Percentiles rank a stretch among this genome's conserved stretches.
phyloP scores from a whole-genome alignment of 2,888 invertebrate species.

The Gari tellinella region DNA sequence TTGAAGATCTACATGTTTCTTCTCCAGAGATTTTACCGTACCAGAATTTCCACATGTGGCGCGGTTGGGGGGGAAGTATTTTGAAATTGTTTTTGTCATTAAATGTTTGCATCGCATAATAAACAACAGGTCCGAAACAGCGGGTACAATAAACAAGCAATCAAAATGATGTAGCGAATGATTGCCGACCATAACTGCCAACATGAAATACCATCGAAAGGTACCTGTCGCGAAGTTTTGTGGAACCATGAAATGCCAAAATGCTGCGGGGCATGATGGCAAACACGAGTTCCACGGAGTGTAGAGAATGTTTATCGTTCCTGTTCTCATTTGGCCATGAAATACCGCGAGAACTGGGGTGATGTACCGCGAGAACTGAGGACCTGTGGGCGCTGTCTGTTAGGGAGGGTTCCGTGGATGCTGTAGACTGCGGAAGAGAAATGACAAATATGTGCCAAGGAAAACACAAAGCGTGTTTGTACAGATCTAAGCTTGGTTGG shows the following conservation, averaged over 20 bases:
- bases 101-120: conserved; percentile 40
- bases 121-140: conserved; percentile 44
- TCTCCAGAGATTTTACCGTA: too few species aligned
- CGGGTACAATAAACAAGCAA: conserved; percentile 42
- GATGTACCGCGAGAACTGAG: too few species aligned
- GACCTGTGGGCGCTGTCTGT: too few species aligned
- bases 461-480: conserved; percentile 41
- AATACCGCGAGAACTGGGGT: too few species aligned
- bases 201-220: conserved; percentile 18
- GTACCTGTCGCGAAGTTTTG: conserved; percentile 31
- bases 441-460: conserved; percentile 49
- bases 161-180: conserved; percentile 41
- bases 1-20: too few species aligned
- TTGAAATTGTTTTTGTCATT: conserved; percentile 47
- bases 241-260: conserved; percentile 4
- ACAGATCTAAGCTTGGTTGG: conserved; percentile 27
- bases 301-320: conserved; percentile 19
- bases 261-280: too few species aligned
- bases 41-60: conserved; percentile 1
- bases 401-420: too few species aligned
- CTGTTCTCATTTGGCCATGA: too few species aligned
- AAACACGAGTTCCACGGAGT: too few species aligned
- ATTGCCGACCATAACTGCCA: conserved; percentile 23
- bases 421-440: conserved; percentile 7
- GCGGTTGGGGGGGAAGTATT: too few species aligned